Conservation (phyloP, 2,888 invertebrate species). For the Cephus runcator region DNA sequence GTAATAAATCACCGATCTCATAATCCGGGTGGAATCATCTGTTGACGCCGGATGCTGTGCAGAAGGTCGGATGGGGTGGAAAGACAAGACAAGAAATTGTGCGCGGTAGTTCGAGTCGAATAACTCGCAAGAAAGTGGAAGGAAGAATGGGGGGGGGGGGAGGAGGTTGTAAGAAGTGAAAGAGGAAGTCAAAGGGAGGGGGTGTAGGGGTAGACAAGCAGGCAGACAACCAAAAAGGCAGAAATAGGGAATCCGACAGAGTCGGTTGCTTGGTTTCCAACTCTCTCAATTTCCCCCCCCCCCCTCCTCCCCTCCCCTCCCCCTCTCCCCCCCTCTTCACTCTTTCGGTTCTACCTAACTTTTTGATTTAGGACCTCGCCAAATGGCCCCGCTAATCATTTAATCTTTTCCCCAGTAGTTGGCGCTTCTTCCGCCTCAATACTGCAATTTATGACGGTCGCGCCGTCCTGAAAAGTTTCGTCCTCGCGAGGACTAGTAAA, state of each 20-base stretch:
- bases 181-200: constrained; percentile 2
- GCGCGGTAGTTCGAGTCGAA: constrained; percentile 21
- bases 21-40: constrained; percentile 20
- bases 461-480: constrained; percentile 34
- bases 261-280: too few relatives aligned
- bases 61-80: too few relatives aligned
- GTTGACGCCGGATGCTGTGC: constrained; percentile 12
- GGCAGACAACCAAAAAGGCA: too few relatives aligned
- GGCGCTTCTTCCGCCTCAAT: constrained; percentile 45
- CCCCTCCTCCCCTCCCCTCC: rapidly evolving
- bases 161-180: neutral
- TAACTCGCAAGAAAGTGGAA: constrained; percentile 17
- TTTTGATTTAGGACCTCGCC: constrained; percentile 40
- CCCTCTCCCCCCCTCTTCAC: too few relatives aligned
- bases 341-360: constrained; percentile 27
- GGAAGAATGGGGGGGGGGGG: neutral
- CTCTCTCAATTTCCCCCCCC: neutral
- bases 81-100: constrained; percentile 8
- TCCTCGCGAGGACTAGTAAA: constrained; percentile 7
- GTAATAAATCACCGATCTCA: constrained; percentile 20
- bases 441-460: constrained; percentile 42
- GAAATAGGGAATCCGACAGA: too few relatives aligned
- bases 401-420: constrained; percentile 46
- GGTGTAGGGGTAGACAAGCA: too few relatives aligned
- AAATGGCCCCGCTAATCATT: constrained; percentile 46